A percentile compares a stretch with the other conserved stretches of the same genome.
Evolutionary conservation across 2,888 invertebrate genomes (phyloP).

Genomic region (Villa cingulata): DNA sequence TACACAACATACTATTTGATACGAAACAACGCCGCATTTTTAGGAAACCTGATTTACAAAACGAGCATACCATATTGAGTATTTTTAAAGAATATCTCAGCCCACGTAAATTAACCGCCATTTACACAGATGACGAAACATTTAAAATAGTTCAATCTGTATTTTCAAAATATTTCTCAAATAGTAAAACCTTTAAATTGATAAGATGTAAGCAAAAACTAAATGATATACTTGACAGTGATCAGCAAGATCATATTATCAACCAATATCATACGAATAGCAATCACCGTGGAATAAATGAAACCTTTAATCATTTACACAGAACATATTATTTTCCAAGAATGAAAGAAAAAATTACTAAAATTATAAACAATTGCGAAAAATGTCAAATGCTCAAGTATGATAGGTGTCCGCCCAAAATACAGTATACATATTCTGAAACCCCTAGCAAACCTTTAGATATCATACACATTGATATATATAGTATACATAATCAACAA

Average conservation of each 20-base stretch:
- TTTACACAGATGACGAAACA: conserved; percentile 4
- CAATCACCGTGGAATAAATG: conserved; percentile 1
- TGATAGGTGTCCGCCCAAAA: neutral
- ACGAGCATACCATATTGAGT: no score
- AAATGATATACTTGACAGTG: neutral
- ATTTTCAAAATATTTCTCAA: conserved; percentile 5
- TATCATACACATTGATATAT: neutral
- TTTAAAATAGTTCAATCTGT: conserved; percentile 7
- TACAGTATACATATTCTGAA: neutral
- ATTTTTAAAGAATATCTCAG: conserved; percentile 3
- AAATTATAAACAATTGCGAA: neutral
- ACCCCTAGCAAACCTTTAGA: neutral
- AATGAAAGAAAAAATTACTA: neutral
- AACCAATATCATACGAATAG: neutral
- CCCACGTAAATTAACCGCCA: conserved; percentile 4
- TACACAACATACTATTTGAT: no score
- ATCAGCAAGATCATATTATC: conserved; percentile 1
- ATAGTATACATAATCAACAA: neutral
- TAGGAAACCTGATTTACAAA: no score
- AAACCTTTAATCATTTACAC: neutral
- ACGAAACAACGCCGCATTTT: no score
- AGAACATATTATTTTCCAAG: neutral
- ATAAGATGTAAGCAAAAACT: neutral
- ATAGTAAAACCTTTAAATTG: conserved; percentile 4
- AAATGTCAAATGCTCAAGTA: neutral